Evolutionary conservation across 64 coral and sea anemone species (phyloP), one percentile per base, ranked within the genome.

Genomic region (Cladopsammia gracilis): DNA sequence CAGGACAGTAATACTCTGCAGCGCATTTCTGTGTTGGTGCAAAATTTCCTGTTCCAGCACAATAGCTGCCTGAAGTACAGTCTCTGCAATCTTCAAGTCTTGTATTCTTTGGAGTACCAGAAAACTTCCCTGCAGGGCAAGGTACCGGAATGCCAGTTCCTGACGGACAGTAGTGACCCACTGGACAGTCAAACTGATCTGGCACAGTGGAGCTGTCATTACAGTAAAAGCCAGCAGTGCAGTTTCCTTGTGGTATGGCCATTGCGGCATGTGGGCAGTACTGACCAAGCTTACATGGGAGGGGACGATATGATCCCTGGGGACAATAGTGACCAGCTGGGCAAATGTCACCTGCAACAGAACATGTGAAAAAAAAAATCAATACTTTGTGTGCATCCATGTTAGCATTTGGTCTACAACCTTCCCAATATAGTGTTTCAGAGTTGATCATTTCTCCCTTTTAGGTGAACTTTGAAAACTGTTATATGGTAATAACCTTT

Each of bases 121-220:
- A 98, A 54, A 98, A 98, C 70, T 84, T 98, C 52, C 97, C 97
- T 3, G 64, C 23, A 47, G 97, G 97, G 56, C 97, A 98, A 10
- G 91, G 62, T 9, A 62, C 25, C 42, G 97, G 97, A 10, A 91
- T 68, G 6, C 97, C 94, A 15, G 97, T 98, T 65, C 97, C 97
- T 64, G 24, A 24, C 24, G 91, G 94, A 76, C 97, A 98, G 70
- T 96, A 98, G 67, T 96, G 83, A 16, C 97, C 97, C 9, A 89
- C 56, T 48, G 92, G 91, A 66, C 97, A 98, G 45, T 94, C 82
- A 58, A 87, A 93, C 88, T 98, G 97, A 49, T 94, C 79, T 20
- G 94, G 88, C 20, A 96, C 94, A 71, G 88, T 98, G 9, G 97
- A 96, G 34, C 90, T 96, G n/a, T 98, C 91, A 85, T 96, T 98